Conservation (phyloP, 2,888 invertebrate genomes). For the Nemotelus nigrinus region DNA sequence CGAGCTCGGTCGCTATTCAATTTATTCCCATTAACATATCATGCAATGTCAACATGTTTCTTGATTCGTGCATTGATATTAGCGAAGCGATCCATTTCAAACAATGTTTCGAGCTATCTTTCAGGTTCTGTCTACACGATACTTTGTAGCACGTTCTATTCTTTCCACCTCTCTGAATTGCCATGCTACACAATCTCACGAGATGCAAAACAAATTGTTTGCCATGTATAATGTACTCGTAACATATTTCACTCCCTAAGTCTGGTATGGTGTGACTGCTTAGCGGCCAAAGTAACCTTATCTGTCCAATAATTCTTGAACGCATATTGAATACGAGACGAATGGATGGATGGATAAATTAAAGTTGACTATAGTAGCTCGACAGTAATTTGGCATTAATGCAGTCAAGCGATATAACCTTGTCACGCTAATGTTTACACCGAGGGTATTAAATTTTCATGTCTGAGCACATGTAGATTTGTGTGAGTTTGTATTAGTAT, state of each 20-base stretch:
- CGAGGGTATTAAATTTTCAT: too few species aligned
- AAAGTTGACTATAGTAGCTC: background rate
- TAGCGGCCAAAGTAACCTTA: constrained; percentile 20
- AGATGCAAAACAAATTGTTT: too few species aligned
- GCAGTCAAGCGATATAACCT: constrained; percentile 29
- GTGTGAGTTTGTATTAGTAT: too few species aligned
- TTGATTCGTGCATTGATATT: background rate
- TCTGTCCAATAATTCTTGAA: constrained; percentile 20
- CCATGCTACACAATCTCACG: too few species aligned
- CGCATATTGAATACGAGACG: constrained; percentile 14
- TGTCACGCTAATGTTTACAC: constrained; percentile 7
- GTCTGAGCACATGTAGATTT: too few species aligned
- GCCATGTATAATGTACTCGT: background rate
- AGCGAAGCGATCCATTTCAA: background rate
- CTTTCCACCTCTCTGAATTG: too few species aligned
- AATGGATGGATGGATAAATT: background rate
- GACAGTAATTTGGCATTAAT: constrained; percentile 30
- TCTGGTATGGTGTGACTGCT: background rate
- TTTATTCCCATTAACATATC: background rate
- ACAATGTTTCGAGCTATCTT: too few species aligned
- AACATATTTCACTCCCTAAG: background rate
- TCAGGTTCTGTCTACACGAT: too few species aligned
- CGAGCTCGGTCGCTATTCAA: background rate
- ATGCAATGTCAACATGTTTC: background rate
- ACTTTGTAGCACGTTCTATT: too few species aligned